A percentile compares a stretch with the other conserved stretches of the same genome.
Conservation (phyloP, 2,113 vertebrate species). For the Hiodon tergisus region DNA sequence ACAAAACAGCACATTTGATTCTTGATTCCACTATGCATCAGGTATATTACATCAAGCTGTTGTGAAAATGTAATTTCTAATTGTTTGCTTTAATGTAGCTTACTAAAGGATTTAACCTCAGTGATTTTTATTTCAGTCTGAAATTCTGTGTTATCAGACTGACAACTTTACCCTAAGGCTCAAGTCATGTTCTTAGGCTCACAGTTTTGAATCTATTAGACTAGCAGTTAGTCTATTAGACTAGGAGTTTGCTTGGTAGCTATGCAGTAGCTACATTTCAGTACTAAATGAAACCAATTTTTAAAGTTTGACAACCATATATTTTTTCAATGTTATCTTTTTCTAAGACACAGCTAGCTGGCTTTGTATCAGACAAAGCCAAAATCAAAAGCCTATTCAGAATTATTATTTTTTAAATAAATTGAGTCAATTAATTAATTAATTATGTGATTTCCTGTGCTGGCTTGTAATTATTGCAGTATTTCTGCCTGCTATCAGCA, state of each 20-base stretch:
- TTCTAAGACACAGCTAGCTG: slow-evolving; percentile 5
- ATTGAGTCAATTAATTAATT: too few species aligned
- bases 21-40: too few species aligned
- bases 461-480: slow-evolving; percentile 21
- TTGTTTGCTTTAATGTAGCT: too few species aligned
- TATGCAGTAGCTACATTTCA: slow-evolving; percentile 2
- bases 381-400: slow-evolving; percentile 2
- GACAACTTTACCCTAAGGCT: neutral
- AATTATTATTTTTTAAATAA: neutral
- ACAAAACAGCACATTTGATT: too few species aligned
- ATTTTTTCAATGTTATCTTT: neutral
- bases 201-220: neutral
- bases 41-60: too few species aligned
- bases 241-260: neutral
- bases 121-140: too few species aligned
- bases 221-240: neutral
- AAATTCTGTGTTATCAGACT: too few species aligned
- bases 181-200: neutral
- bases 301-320: slow-evolving; percentile 10
- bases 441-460: too few species aligned
- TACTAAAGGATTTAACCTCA: too few species aligned
- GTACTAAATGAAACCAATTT: slow-evolving; percentile 12
- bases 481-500: slow-evolving; percentile 30
- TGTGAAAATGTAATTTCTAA: too few species aligned
- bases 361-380: neutral